Percentiles rank a stretch among this genome's conserved stretches.
Evolutionary conservation across 2,888 invertebrate genomes (phyloP).

Genomic region (Osmoderma eremita): DNA sequence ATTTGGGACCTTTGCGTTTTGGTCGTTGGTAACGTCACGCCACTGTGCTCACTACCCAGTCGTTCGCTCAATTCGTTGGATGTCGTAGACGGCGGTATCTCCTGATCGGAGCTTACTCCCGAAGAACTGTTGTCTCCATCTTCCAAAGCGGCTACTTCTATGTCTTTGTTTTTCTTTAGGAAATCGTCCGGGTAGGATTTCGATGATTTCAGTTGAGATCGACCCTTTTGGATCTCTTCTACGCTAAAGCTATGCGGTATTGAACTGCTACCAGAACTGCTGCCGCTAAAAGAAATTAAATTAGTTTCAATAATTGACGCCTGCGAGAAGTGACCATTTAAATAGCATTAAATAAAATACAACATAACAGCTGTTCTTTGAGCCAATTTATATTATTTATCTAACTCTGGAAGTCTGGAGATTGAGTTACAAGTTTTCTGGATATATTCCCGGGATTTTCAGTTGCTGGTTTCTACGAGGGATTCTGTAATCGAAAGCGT

Average conservation of each 20-base stretch:
- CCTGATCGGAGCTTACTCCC: conserved; percentile 89
- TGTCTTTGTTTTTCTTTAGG: conserved; percentile 65
- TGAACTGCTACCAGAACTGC: conserved; percentile 76
- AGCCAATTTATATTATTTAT: no score
- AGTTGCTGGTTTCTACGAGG: no score
- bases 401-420: no score
- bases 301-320: no score
- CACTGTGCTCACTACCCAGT: conserved; percentile 50
- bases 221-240: conserved; percentile 88
- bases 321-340: no score
- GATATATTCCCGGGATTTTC: no score
- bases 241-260: conserved; percentile 88
- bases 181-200: conserved; percentile 89
- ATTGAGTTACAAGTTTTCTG: no score
- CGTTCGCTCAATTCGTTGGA: conserved; percentile 64
- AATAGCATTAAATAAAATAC: no score
- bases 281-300: conserved; percentile 68
- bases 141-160: conserved; percentile 66
- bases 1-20: conserved; percentile 57
- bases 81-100: conserved; percentile 65
- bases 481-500: no score
- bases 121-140: conserved; percentile 91
- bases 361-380: no score
- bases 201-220: conserved; percentile 84
- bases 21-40: conserved; percentile 52